Conservation (phyloP, 1,140 invertebrate species). For the Limonius californicus region DNA sequence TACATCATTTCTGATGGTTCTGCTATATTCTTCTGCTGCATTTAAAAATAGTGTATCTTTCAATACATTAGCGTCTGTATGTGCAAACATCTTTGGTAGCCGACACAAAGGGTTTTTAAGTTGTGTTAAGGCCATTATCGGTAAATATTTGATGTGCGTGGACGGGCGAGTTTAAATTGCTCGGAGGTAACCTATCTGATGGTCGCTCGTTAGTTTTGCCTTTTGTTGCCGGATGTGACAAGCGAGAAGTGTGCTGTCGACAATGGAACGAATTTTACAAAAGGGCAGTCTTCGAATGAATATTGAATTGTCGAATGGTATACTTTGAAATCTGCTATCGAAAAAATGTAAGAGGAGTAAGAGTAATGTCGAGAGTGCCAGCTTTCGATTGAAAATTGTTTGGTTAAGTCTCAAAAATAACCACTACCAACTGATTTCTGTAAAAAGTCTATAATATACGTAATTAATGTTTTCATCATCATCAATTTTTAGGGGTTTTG, state of each 20-base stretch:
- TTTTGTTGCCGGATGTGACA: background rate
- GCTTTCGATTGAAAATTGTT: too few relatives aligned
- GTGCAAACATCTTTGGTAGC: background rate
- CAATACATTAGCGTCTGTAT: background rate
- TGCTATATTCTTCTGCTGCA: too few relatives aligned
- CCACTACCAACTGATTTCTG: too few relatives aligned
- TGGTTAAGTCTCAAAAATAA: too few relatives aligned
- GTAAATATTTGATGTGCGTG: background rate
- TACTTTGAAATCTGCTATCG: too few relatives aligned
- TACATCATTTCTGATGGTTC: too few relatives aligned
- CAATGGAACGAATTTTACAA: background rate
- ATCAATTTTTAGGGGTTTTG: too few relatives aligned
- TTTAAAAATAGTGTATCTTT: too few relatives aligned
- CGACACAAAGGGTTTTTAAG: background rate
- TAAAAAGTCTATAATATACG: too few relatives aligned
- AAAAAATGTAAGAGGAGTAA: too few relatives aligned
- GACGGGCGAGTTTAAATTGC: background rate
- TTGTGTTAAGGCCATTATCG: background rate
- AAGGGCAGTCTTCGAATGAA: background rate
- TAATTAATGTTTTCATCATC: too few relatives aligned
- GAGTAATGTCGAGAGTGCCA: too few relatives aligned
- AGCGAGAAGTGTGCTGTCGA: background rate
- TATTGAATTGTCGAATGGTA: background rate
- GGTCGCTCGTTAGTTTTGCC: background rate
- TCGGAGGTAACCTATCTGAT: background rate